Percentiles rank a stretch among this genome's conserved stretches.
Evolutionary conservation across 2,113 vertebrate species (phyloP).

Genomic region (Tetrax tetrax): DNA sequence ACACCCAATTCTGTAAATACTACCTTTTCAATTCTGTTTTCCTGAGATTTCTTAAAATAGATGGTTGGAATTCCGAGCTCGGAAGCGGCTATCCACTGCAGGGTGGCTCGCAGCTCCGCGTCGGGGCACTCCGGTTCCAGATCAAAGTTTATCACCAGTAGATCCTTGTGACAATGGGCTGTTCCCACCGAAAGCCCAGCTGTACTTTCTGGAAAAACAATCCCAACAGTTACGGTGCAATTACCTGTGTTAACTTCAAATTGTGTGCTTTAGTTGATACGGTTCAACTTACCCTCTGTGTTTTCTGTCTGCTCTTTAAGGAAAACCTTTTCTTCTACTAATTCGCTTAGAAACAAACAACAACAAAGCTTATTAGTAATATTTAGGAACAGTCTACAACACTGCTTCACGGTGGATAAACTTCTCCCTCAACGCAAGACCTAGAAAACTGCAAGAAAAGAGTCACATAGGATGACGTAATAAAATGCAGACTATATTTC

Average conservation of each 20-base stretch:
- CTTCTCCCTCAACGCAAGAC: constrained; percentile 22
- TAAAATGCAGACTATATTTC: neutral
- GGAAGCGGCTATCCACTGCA: constrained; percentile 96
- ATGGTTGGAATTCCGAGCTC: constrained; percentile 90
- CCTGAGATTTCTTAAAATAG: constrained; percentile 91
- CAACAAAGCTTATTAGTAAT: constrained; percentile 67
- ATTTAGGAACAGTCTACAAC: constrained; percentile 45
- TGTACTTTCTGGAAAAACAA: constrained; percentile 76
- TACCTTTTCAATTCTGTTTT: constrained; percentile 88
- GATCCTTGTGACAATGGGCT: constrained; percentile 75
- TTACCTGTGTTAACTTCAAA: neutral
- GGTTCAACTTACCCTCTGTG: constrained; percentile 83
- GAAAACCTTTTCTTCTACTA: constrained; percentile 81
- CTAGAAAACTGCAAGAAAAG: constrained; percentile 49
- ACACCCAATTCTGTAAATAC: neutral
- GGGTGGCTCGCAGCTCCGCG: constrained; percentile 83
- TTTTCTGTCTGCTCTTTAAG: constrained; percentile 80
- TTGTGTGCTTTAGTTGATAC: neutral
- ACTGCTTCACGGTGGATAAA: constrained; percentile 45
- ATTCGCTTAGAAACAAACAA: constrained; percentile 82
- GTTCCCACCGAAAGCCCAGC: constrained; percentile 71
- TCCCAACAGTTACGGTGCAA: constrained; percentile 30
- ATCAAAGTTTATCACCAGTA: constrained; percentile 92
- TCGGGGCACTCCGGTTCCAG: constrained; percentile 85
- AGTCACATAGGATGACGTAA: neutral